Conservation (phyloP, 2,797 vertebrate genomes). For the Syncerus caffer region DNA sequence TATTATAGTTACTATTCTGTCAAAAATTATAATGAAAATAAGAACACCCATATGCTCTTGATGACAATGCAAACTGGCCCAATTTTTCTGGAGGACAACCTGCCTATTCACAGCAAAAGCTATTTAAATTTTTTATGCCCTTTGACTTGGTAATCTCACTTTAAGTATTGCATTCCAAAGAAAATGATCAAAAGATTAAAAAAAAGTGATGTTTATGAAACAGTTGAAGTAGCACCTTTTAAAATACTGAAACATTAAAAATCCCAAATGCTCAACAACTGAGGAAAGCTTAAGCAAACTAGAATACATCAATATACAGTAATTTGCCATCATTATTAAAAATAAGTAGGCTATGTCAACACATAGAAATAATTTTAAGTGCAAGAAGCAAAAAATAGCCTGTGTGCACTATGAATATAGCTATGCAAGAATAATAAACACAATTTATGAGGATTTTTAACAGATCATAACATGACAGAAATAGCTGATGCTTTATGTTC, state of each 20-base stretch:
- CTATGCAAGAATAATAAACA: background rate
- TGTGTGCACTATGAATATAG: background rate
- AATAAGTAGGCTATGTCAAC: conserved; percentile 44
- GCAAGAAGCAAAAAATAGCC: conserved; percentile 18
- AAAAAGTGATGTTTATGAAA: conserved; percentile 3
- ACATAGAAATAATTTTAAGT: conserved; percentile 38
- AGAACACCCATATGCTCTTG: background rate
- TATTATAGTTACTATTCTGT: conserved; percentile 34
- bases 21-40: conserved; percentile 52
- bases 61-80: conserved; percentile 10
- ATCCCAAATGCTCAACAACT: background rate
- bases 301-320: background rate
- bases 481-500: conserved; percentile 1
- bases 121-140: conserved; percentile 51
- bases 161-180: conserved; percentile 23
- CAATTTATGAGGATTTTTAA: conserved; percentile 15
- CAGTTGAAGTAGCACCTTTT: conserved; percentile 10
- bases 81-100: conserved; percentile 16
- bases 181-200: conserved; percentile 27
- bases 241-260: conserved; percentile 25
- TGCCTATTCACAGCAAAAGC: conserved; percentile 30
- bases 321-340: conserved; percentile 39
- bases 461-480: background rate
- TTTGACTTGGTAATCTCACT: conserved; percentile 39
- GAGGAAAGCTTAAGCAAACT: conserved; percentile 36